Evolutionary conservation across 53 echinoderm and acorn worm genomes (phyloP).

Genomic region (Echinometra lucunter): DNA sequence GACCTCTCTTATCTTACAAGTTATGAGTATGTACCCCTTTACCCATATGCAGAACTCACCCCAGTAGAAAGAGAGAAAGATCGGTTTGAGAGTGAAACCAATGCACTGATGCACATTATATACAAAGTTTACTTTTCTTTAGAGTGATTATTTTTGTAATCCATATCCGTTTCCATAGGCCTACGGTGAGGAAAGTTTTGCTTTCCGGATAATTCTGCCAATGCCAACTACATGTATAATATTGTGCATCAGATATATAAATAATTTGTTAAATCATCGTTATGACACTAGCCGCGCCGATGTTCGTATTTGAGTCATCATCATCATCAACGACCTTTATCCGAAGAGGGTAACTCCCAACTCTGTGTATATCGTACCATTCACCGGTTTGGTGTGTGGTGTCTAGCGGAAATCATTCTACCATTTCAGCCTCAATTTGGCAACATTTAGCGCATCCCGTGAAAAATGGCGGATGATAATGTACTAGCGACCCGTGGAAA

Average conservation of each 20-base stretch:
- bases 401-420: not conserved
- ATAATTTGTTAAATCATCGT: not conserved
- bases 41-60: too few species aligned
- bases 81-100: too few species aligned
- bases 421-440: slow-evolving; percentile 40
- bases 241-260: not conserved
- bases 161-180: too few species aligned
- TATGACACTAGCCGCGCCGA: not conserved
- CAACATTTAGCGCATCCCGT: not conserved
- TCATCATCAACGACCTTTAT: not conserved
- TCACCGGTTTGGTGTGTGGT: not conserved
- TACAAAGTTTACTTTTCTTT: too few species aligned
- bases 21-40: too few species aligned
- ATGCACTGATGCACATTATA: too few species aligned
- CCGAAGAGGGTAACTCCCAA: not conserved
- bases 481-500: not conserved
- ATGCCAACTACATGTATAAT: not conserved
- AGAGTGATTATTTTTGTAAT: too few species aligned
- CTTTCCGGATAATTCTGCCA: not conserved
- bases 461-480: slow-evolving; percentile 44
- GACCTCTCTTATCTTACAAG: too few species aligned
- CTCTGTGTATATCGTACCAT: not conserved
- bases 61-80: too few species aligned
- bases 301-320: not conserved
- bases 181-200: not conserved